Evolutionary conservation across 2,113 vertebrate genomes (phyloP).

Genomic region (Symphodus melops): DNA sequence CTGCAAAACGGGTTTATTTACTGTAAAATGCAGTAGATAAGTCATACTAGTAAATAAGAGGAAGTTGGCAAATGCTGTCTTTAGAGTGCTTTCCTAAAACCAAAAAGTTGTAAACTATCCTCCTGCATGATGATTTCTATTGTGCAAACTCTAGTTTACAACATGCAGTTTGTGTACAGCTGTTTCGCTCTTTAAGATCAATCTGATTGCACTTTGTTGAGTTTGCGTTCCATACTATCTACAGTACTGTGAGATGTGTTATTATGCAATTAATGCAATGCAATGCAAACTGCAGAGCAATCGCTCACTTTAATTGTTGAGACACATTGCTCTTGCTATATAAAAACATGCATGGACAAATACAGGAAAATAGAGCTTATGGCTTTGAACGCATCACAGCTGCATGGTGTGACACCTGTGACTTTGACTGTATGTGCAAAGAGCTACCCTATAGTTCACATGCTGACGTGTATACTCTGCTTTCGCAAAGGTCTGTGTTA

Average conservation of each 20-base stretch:
- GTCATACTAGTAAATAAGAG: no score
- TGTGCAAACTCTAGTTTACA: no score
- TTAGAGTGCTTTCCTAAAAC: no score
- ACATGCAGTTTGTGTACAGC: no score
- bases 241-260: slow-evolving; percentile 2
- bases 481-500: background rate
- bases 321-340: background rate
- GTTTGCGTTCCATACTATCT: no score
- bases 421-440: background rate
- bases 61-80: no score
- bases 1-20: no score
- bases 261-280: background rate
- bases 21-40: no score
- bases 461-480: background rate
- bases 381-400: background rate
- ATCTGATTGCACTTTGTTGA: no score
- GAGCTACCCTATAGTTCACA: background rate
- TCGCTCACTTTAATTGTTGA: background rate
- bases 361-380: background rate
- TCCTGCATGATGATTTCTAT: no score
- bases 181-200: no score
- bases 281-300: background rate
- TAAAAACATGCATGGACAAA: background rate
- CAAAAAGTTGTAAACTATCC: no score
- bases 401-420: background rate